phyloP scores from a whole-genome alignment of 1,140 invertebrate genomes.

The Drosophila tropicalis region DNA sequence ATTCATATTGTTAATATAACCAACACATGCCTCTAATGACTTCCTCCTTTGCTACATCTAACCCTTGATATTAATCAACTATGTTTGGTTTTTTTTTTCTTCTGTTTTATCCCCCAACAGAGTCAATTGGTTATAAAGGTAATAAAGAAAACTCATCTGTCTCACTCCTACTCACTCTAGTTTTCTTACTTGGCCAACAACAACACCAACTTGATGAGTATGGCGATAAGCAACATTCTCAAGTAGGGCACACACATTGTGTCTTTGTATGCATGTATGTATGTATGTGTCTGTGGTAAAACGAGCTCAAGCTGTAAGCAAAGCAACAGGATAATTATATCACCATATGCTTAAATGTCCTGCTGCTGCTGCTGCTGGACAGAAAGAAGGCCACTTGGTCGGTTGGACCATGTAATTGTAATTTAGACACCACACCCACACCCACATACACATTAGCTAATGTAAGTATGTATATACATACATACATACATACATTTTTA shows the following conservation, averaged over 20 bases:
- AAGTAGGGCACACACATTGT: slow-evolving; percentile 35
- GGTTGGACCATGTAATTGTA: slow-evolving; percentile 63
- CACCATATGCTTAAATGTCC: slow-evolving; percentile 72
- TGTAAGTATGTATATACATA: too few species aligned
- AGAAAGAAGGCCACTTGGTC: slow-evolving; percentile 48
- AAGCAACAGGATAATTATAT: slow-evolving; percentile 77
- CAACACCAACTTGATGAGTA: slow-evolving; percentile 48
- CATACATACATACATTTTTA: neutral
- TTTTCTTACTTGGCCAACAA: slow-evolving; percentile 27
- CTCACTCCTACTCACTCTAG: neutral
- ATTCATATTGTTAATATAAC: slow-evolving; percentile 3
- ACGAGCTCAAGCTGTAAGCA: slow-evolving; percentile 49
- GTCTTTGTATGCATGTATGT: neutral
- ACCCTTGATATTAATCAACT: slow-evolving; percentile 53
- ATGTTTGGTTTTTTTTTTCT: slow-evolving; percentile 15
- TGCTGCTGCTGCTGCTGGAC: slow-evolving; percentile 12
- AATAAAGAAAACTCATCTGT: neutral
- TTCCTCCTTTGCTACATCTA: neutral
- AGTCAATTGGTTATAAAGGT: slow-evolving; percentile 7
- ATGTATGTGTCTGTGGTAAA: slow-evolving; percentile 38
- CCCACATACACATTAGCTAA: neutral
- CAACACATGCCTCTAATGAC: slow-evolving; percentile 7
- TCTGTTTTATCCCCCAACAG: neutral
- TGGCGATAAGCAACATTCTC: slow-evolving; percentile 60
- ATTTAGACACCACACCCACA: slow-evolving; percentile 60